Conservation (phyloP, 1,140 invertebrate species). For the Heliconius eleuchia region DNA sequence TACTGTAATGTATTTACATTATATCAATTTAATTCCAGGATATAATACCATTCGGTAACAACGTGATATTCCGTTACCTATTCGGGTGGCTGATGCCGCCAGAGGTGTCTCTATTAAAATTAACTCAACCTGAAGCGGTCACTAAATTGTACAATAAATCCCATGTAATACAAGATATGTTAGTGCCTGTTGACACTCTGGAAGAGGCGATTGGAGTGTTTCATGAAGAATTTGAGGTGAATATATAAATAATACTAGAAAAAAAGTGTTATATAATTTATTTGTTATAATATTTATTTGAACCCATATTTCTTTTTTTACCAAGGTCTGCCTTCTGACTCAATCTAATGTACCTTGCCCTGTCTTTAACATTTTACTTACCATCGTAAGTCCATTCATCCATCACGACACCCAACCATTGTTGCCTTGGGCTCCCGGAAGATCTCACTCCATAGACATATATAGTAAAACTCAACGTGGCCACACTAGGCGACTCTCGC, state of each 20-base stretch:
- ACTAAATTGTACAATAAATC: slow-evolving; percentile 89
- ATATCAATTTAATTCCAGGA: slow-evolving; percentile 80
- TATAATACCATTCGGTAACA: slow-evolving; percentile 93
- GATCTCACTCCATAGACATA: no score
- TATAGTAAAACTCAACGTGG: no score
- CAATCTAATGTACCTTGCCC: no score
- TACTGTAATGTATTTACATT: no score
- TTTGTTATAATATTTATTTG: no score
- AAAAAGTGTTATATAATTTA: neutral
- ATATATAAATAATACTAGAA: neutral
- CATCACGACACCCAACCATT: no score
- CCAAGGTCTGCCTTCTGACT: no score
- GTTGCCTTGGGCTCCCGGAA: no score
- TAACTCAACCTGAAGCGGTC: slow-evolving; percentile 89
- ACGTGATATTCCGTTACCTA: slow-evolving; percentile 86
- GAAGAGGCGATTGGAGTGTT: slow-evolving; percentile 85
- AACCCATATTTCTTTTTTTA: no score
- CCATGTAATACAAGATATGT: slow-evolving; percentile 93
- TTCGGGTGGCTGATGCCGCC: slow-evolving; percentile 92
- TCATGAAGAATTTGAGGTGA: slow-evolving; percentile 86
- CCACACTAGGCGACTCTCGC: no score
- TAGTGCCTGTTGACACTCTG: slow-evolving; percentile 86
- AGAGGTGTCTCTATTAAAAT: slow-evolving; percentile 91
- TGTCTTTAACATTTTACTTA: no score
- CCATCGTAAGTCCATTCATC: no score